Evolutionary conservation across 2,113 vertebrate species (phyloP), one percentile per base, ranked within the genome.

Genomic region (Murina feae): DNA sequence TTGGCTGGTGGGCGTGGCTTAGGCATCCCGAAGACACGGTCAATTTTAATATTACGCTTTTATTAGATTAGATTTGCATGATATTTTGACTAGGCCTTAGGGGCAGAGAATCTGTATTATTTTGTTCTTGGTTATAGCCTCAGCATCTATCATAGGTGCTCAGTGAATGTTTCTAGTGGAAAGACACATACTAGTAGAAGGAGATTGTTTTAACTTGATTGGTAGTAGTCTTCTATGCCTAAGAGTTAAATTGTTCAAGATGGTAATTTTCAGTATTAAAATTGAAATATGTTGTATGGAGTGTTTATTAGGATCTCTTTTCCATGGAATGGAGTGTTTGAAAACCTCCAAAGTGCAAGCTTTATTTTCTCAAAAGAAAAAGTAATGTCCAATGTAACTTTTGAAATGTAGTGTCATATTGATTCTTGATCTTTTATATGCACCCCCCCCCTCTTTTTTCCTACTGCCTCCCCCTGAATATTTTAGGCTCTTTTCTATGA

Each of bases 341-440:
- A 55, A 93, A 88, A 75, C 20, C 32, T 94, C 25, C 2, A 10
- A 66, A 92, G 16, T 86, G 9, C 71, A 39, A 39, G n/a, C 14
- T 96, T 55, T 71, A 78, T 72, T 94, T 84, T 94, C 58, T 95
- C 23, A 80, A 76, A 80, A 90, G 69, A 87, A 90, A 83, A 82
- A 72, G 7, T 35, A 17, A 9, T 12, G 6, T 60, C 63, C n/a
- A 55, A 14, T 49, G 21, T 96, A 91, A 14, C 9, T 82, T 78
- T 86, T 90, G 86, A 93, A 90, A n/a, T 68, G 25, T 20, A 69
- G 37, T 60, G 49, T 47, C n/a, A 30, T 72, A 21, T 35, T 91
- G 65, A 85, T 91, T 72, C n/a, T n/a, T 92, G 21, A 53, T 79
- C 21, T 71, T 89, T 25, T 90, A 8, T 90, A 6, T 79, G 17